Evolutionary conservation across 1,140 invertebrate genomes (phyloP).

Genomic region (Callitettix versicolor): DNA sequence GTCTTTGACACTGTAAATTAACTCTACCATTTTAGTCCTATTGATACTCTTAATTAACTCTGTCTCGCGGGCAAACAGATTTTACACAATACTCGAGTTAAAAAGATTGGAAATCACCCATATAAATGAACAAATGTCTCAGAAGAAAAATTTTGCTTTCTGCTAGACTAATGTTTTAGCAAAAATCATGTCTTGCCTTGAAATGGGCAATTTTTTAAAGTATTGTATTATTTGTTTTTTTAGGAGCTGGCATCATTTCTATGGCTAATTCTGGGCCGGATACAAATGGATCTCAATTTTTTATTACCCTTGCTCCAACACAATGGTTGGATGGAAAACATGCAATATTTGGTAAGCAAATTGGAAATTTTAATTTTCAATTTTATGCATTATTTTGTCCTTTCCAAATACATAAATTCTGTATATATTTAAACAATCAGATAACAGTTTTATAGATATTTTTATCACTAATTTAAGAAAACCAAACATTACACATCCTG

Average conservation of each 20-base stretch:
- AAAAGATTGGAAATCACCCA: too few relatives aligned
- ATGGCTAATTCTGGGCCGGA: constrained; percentile 92
- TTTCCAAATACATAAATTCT: too few relatives aligned
- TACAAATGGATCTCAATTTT: constrained; percentile 97
- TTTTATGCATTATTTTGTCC: too few relatives aligned
- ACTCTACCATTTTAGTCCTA: background rate
- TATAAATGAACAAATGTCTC: too few relatives aligned
- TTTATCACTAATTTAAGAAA: too few relatives aligned
- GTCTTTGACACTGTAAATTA: background rate
- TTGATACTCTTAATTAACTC: constrained; percentile 9
- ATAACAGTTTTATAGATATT: background rate
- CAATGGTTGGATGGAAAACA: constrained; percentile 98
- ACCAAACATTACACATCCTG: too few relatives aligned
- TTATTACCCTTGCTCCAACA: constrained; percentile 91
- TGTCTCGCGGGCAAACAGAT: too few relatives aligned
- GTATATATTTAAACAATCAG: background rate
- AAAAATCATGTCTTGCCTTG: too few relatives aligned
- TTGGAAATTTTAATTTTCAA: background rate
- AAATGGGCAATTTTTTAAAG: too few relatives aligned
- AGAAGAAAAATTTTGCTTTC: too few relatives aligned
- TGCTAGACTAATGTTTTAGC: too few relatives aligned
- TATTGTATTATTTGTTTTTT: constrained; percentile 23
- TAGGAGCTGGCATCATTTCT: constrained; percentile 66
- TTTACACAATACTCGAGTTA: background rate
- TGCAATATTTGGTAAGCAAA: constrained; percentile 73